These are phyloP conservation scores for Drosophila seclusa DNA, from an alignment of 2,888 invertebrate genomes.

Conservation along the genomic window DNA sequence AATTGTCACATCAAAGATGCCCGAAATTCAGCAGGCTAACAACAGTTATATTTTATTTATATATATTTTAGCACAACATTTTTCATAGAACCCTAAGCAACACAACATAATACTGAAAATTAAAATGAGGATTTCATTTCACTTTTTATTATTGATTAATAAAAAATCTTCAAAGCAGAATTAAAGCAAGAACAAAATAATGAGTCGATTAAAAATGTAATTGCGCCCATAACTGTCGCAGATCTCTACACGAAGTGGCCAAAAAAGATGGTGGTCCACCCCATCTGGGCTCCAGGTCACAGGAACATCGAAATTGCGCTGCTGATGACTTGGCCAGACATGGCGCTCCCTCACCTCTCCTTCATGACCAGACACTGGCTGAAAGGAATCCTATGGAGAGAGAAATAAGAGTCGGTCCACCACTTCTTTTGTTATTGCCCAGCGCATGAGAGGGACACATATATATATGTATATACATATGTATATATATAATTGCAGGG, in stretches of 20 bases:
- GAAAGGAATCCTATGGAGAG: too few species aligned
- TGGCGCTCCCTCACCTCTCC: neutral
- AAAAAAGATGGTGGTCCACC: neutral
- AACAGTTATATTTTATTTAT: conserved; percentile 13
- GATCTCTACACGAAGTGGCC: neutral
- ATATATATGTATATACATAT: too few species aligned
- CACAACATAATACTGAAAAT: neutral
- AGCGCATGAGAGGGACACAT: neutral
- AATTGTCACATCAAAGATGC: conserved; percentile 10
- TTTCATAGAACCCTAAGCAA: neutral
- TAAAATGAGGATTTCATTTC: neutral
- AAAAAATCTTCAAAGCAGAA: neutral
- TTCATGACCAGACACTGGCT: neutral
- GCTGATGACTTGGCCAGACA: neutral
- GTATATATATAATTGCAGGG: neutral
- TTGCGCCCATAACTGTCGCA: neutral
- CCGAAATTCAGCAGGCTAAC: neutral
- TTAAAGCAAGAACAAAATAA: neutral
- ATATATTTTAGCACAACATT: neutral
- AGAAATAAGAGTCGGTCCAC: neutral
- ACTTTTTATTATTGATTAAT: neutral
- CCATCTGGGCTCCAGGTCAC: neutral
- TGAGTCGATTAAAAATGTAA: neutral
- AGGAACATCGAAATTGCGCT: too few species aligned
- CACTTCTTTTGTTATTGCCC: neutral